Percentiles rank a stretch among this genome's conserved stretches.
Conservation (phyloP, 2,113 vertebrate species). For the Labeo catla region DNA sequence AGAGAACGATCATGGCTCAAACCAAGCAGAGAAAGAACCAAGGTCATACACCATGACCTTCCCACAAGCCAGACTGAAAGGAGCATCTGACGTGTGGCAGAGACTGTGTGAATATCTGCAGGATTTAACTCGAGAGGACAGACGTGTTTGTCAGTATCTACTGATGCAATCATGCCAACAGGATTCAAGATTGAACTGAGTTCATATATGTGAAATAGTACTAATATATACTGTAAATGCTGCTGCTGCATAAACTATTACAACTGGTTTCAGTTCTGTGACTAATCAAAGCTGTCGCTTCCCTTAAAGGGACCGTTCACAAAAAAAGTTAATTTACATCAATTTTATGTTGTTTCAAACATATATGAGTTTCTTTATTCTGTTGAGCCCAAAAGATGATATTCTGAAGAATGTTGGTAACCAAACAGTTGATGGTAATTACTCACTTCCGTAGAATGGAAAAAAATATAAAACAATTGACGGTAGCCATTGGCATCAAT, state of each 20-base stretch:
- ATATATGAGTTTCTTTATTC: neutral
- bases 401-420: neutral
- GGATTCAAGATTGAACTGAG: neutral
- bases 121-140: neutral
- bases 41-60: neutral
- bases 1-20: neutral
- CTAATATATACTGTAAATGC: constrained; percentile 14
- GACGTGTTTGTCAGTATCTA: neutral
- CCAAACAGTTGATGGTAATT: neutral
- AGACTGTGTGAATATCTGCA: neutral
- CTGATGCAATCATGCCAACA: neutral
- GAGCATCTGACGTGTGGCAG: neutral
- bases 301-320: neutral
- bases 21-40: neutral
- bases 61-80: neutral
- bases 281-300: constrained; percentile 9
- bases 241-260: constrained; percentile 19
- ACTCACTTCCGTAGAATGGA: too few species aligned
- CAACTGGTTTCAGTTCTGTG: neutral
- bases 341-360: neutral
- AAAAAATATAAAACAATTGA: too few species aligned
- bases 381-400: neutral
- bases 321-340: neutral
- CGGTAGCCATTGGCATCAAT: too few species aligned
- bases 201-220: neutral